Evolutionary conservation across 2,797 vertebrate genomes (phyloP), one percentile per base, ranked within the genome.

Genomic region (Melanotaenia nigrans): DNA sequence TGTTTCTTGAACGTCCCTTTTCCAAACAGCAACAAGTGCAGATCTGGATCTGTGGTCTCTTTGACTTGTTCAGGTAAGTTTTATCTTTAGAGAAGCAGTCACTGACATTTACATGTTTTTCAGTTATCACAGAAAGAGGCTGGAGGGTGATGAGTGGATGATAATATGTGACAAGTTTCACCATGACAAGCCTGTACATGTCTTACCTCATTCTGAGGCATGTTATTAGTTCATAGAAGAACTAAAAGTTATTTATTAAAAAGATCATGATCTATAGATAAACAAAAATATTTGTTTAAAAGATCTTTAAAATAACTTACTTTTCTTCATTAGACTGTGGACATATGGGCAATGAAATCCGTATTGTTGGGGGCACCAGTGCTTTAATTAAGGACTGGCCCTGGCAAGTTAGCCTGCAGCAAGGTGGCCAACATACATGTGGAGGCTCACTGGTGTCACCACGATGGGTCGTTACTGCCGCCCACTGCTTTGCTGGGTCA

Each of bases 341-440:
- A 12, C 57, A 70, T 18, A 54, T n/a, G 18, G 65, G 79, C 10
- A 1, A 0, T 40, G 16, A 77, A 0, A 91, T 94, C 0, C 95
- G 96, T 0, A 95, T 99, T 51, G 93, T 99, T 28, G 97, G 96
- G 0, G 97, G 97, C 2, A 66, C 67, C 0, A 80, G 89, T 1
- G 92, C 96, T 0, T 0, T 69, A 5, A 96, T 97, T 62, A 88
- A 95, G 54, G 66, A 93, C 1, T 97, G 95, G 95, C 97, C 97
- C 0, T 99, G 97, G 97, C 97, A 98, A 91, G 95, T 96, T 74
- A 98, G 97, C 81, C 36, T 98, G 85, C 96, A 95, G 87, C 93
- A 93, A 73, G 75, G 85, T 14, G 94, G 85, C 0, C 93, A 94
- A 4, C 97, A 99, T 64, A 75, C 93, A n/a, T 98, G 97, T 12